phyloP scores from a whole-genome alignment of 2,888 invertebrate species.

The Charanyca ferruginea region DNA sequence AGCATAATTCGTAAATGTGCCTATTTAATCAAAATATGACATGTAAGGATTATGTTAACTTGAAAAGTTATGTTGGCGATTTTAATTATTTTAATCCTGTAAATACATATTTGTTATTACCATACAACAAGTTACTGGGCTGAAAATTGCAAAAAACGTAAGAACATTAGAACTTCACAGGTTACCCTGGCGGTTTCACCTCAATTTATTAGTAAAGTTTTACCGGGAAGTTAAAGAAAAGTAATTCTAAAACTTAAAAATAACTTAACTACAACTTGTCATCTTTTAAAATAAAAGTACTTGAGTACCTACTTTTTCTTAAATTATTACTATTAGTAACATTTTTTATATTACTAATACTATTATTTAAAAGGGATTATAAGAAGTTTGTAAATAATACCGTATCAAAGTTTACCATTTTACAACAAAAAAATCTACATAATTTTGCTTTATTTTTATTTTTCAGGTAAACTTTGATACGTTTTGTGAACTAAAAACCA shows the following conservation, averaged over 20 bases:
- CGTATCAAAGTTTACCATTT: conserved; percentile 46
- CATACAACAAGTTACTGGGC: no score
- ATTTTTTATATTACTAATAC: conserved; percentile 32
- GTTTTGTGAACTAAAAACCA: conserved; percentile 34
- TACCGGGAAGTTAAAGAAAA: conserved; percentile 57
- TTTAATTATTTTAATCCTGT: no score
- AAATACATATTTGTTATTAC: no score
- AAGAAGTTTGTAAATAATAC: conserved; percentile 28
- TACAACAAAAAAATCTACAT: conserved; percentile 15
- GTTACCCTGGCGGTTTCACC: no score
- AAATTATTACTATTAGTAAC: conserved; percentile 48
- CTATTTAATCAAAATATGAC: no score
- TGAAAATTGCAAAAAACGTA: no score
- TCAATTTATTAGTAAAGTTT: conserved; percentile 53
- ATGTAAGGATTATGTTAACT: no score
- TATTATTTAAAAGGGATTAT: conserved; percentile 37
- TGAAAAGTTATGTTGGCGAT: no score
- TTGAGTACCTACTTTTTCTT: conserved; percentile 19
- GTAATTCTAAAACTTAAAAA: conserved; percentile 54
- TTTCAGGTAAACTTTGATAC: conserved; percentile 43
- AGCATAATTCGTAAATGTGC: no score
- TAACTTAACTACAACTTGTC: conserved; percentile 59
- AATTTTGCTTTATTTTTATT: conserved; percentile 1
- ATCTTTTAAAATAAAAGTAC: conserved; percentile 54
- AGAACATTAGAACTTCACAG: no score